These are phyloP conservation scores for Drosophila aldrichi DNA, from an alignment of 2,888 invertebrate species.

Conservation along the genomic window DNA sequence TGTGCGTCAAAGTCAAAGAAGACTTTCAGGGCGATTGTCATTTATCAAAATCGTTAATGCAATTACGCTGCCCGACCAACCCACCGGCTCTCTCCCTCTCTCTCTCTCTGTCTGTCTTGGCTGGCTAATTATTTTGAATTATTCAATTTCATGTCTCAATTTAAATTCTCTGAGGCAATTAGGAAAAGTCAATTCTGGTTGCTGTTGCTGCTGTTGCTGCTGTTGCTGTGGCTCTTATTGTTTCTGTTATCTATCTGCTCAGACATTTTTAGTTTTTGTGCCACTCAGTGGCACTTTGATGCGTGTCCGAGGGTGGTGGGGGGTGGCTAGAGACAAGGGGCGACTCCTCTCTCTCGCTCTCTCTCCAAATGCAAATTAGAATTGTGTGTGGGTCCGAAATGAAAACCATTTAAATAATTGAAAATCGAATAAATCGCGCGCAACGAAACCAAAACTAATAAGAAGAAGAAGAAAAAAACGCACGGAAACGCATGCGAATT, in stretches of 20 bases:
- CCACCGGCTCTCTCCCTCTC: slow-evolving; percentile 10
- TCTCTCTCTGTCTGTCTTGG: slow-evolving; percentile 37
- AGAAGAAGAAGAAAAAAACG: slow-evolving; percentile 23
- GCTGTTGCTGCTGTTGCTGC: not conserved
- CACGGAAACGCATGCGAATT: slow-evolving; percentile 49
- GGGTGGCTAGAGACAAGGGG: not conserved
- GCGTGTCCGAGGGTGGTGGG: slow-evolving; percentile 45
- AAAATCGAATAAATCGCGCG: slow-evolving; percentile 77
- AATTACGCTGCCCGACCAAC: slow-evolving; percentile 59
- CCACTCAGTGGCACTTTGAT: slow-evolving; percentile 75
- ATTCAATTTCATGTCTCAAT: slow-evolving; percentile 85
- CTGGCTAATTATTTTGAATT: slow-evolving; percentile 84
- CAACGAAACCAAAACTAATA: slow-evolving; percentile 34
- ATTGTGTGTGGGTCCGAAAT: slow-evolving; percentile 63
- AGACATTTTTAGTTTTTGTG: slow-evolving; percentile 69
- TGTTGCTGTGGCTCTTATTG: slow-evolving; percentile 30
- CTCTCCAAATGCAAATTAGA: slow-evolving; percentile 71
- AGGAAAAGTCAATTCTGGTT: slow-evolving; percentile 64
- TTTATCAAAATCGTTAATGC: slow-evolving; percentile 82
- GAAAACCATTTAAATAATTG: slow-evolving; percentile 82
- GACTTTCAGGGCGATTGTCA: slow-evolving; percentile 63
- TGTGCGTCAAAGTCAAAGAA: slow-evolving; percentile 38
- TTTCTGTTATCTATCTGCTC: slow-evolving; percentile 54
- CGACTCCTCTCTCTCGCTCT: not conserved
- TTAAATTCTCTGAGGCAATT: slow-evolving; percentile 79